Conservation (phyloP, 2,888 invertebrate species). For the Ochropleura plecta region DNA sequence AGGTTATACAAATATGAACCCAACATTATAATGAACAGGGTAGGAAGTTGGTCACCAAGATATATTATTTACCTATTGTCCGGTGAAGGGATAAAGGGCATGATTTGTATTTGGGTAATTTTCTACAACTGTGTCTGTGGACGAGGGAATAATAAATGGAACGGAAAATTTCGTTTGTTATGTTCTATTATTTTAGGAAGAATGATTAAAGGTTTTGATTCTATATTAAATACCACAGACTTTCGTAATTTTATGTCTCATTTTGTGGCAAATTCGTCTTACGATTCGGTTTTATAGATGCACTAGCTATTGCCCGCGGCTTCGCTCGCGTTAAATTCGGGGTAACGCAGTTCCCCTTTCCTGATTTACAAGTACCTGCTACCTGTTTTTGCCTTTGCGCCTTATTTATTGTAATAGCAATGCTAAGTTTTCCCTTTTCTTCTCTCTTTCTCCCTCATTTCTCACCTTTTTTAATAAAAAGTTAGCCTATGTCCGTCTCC, state of each 20-base stretch:
- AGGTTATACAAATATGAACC: conserved; percentile 30
- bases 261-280: too few species aligned
- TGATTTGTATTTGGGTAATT: conserved; percentile 50
- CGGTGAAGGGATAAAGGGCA: conserved; percentile 33
- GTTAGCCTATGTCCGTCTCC: too few species aligned
- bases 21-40: conserved; percentile 51
- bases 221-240: neutral
- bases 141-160: conserved; percentile 26
- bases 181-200: conserved; percentile 12
- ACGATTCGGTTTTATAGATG: too few species aligned
- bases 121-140: conserved; percentile 23
- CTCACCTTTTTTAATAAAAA: too few species aligned
- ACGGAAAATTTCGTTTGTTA: conserved; percentile 31
- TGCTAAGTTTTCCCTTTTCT: too few species aligned
- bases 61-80: conserved; percentile 60
- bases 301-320: too few species aligned
- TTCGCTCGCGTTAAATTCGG: too few species aligned
- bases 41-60: conserved; percentile 47
- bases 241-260: neutral
- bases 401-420: too few species aligned
- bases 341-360: too few species aligned
- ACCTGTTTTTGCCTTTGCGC: too few species aligned
- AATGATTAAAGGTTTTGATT: neutral
- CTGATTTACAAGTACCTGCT: too few species aligned
- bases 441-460: too few species aligned